Evolutionary conservation across 2,888 invertebrate species (phyloP).

Genomic region (Volucella inanis): DNA sequence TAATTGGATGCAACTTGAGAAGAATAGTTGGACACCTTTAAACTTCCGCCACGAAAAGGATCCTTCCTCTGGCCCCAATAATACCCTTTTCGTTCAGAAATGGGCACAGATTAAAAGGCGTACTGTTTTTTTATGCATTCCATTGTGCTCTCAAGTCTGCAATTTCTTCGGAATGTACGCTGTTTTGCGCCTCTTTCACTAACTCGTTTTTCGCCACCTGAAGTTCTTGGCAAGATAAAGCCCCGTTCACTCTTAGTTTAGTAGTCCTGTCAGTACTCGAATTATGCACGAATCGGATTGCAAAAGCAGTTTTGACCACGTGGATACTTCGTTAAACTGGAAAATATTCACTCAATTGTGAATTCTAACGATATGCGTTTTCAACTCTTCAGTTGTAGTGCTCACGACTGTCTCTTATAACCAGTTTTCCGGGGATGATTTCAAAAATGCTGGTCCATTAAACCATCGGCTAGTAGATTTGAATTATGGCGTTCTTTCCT

Average conservation of each 20-base stretch:
- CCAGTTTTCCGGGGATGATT: background rate
- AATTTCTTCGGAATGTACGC: background rate
- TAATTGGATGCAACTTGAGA: constrained; percentile 2
- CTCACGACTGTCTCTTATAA: background rate
- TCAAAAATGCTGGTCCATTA: constrained; percentile 13
- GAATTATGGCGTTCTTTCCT: background rate
- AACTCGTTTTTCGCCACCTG: constrained; percentile 3
- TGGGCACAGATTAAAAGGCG: background rate
- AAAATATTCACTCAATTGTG: background rate
- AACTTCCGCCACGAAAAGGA: background rate
- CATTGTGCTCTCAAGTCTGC: background rate
- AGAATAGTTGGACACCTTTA: no score
- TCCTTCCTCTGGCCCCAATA: constrained; percentile 1
- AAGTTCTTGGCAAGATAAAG: background rate
- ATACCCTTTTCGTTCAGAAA: constrained; percentile 6
- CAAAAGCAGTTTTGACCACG: background rate
- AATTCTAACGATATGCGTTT: background rate
- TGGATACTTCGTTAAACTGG: background rate
- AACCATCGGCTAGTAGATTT: constrained; percentile 1
- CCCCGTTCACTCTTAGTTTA: background rate
- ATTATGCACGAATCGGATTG: background rate
- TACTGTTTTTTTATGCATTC: background rate
- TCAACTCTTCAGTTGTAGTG: background rate
- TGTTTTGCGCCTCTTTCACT: background rate
- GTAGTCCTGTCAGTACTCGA: no score